Base-by-base conservation (phyloP, 2,113 vertebrate species). In the Oryzias curvinotus region DNA sequence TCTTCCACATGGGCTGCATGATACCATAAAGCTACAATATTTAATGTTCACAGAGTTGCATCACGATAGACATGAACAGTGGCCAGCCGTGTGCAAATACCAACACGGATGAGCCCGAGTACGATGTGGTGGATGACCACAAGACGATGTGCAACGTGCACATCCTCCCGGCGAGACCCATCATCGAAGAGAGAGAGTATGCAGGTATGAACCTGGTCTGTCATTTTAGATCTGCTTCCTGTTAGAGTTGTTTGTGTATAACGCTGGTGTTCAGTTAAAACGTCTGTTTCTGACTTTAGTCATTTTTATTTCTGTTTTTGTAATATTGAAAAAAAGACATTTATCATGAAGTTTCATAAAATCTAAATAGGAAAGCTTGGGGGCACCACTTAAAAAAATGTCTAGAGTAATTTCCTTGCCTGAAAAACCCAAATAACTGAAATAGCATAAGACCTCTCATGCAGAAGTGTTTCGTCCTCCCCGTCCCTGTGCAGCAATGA, bases 111-210 rank as follows among this genome's bases (percentile, higher is more conserved):
- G 84, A 87, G 46, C 28, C 50, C 0, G 68, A 88, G 3, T 91
- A 91, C 18, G 80, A 81, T 0, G 73, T 71, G 57, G 85, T 83
- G 48, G 83, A 85, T 26, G 80, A 85, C 73, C 78, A 50, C 0
- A 68, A 81, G 57, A 65, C 71, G 42, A 1, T 23, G 14, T 3
- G 15, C 2, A 53, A 12, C 2, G 81, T 84, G 48, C 56, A 12
- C 57, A 89, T 90, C 48, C 49, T 71, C 70, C 86, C 85, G 41
- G 77, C 90, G 0, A 77, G 65, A 59, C 77, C 70, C 8, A 46
- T 75, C 1, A 7, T 55, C n/a, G 58, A 77, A 0, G 84, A 86
- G 21, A 52, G 4, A 45, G 59, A 73, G n/a, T 90, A 90, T 16
- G 83, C 87, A 85, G 90, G 90, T 91, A 78, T 4, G 19, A 65